Evolutionary conservation across 2,888 invertebrate species (phyloP).

Genomic region (Pyrochroa serraticornis): DNA sequence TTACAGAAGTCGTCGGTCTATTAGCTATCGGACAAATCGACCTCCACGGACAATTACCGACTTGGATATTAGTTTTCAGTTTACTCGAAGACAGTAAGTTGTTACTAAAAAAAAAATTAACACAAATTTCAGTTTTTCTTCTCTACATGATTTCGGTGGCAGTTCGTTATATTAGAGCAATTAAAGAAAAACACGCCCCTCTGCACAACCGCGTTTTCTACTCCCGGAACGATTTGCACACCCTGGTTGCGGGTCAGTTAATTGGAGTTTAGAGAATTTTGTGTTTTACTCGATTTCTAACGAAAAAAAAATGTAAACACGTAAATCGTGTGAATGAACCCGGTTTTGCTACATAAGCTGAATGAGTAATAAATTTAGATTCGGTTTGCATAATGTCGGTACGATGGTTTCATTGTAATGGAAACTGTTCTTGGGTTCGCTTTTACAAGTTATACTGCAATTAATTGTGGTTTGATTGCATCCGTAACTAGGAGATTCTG

Average conservation of each 20-base stretch:
- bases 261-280: not conserved
- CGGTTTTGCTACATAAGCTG: constrained; percentile 9
- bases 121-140: not conserved
- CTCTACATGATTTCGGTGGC: constrained; percentile 5
- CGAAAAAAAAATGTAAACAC: constrained; percentile 16
- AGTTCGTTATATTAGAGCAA: not conserved
- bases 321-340: constrained; percentile 13
- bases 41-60: no score
- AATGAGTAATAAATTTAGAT: constrained; percentile 7
- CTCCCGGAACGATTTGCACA: not conserved
- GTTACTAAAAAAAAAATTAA: no score
- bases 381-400: constrained; percentile 3
- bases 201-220: not conserved
- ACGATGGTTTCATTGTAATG: no score
- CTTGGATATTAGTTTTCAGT: no score
- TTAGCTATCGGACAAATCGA: no score
- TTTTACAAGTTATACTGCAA: no score
- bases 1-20: no score
- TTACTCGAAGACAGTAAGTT: no score
- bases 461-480: no score
- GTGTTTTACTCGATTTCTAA: not conserved
- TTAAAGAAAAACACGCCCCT: constrained; percentile 1
- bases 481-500: no score
- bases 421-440: no score
- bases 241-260: no score